These are phyloP conservation scores for Crenichthys baileyi DNA, from an alignment of 2,797 vertebrate genomes.

Conservation along the genomic window DNA sequence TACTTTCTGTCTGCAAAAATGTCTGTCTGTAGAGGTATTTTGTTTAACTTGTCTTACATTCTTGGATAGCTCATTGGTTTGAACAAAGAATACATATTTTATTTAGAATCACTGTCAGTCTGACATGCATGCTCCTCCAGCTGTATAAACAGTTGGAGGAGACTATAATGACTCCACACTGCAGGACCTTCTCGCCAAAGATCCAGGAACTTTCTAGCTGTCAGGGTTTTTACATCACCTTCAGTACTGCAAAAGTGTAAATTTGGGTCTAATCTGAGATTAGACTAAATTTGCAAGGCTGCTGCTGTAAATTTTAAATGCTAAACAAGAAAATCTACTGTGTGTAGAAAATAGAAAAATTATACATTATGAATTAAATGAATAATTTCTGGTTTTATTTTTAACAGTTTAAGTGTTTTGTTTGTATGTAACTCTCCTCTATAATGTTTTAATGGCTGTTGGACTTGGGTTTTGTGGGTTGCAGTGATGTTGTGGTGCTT, in stretches of 20 bases:
- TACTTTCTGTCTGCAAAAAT: constrained; percentile 2
- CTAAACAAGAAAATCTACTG: background rate
- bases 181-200: background rate
- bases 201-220: background rate
- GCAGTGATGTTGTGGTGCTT: background rate
- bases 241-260: background rate
- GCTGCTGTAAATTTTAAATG: background rate
- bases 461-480: background rate
- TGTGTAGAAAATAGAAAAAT: background rate
- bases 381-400: background rate
- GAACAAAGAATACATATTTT: background rate
- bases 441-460: background rate
- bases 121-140: too few relatives aligned
- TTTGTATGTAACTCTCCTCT: background rate
- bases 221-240: background rate
- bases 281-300: background rate
- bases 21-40: background rate
- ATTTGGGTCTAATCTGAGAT: background rate
- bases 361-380: background rate
- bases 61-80: background rate
- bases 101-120: background rate
- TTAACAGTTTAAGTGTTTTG: background rate
- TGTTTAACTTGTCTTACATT: background rate
- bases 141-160: too few relatives aligned
- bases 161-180: background rate